A percentile compares a stretch with the other conserved stretches of the same genome.
Conservation (phyloP, 2,888 invertebrate genomes). For the Sinopyrophorus schimmeli region DNA sequence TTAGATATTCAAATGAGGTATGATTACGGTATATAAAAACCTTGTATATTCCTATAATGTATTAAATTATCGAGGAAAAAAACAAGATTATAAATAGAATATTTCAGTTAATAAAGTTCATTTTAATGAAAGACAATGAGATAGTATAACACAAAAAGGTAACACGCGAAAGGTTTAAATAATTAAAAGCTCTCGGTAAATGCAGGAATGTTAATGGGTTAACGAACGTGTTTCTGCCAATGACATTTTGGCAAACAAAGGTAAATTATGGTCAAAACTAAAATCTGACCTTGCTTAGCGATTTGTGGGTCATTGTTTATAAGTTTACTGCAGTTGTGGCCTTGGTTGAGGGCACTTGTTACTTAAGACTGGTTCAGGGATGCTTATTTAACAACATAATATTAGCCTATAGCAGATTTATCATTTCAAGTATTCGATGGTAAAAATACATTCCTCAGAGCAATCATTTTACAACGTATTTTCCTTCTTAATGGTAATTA, state of each 20-base stretch:
- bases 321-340: conserved; percentile 33
- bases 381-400: conserved; percentile 14
- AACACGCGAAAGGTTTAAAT: not conserved
- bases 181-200: not conserved
- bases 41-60: not conserved
- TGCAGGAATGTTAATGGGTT: conserved; percentile 1
- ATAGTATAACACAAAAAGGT: too few species aligned
- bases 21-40: conserved; percentile 1
- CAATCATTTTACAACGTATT: too few species aligned
- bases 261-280: conserved; percentile 9
- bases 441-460: too few species aligned
- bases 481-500: too few species aligned
- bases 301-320: conserved; percentile 18
- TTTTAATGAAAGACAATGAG: too few species aligned
- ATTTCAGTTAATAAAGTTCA: too few species aligned
- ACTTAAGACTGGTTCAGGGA: conserved; percentile 31
- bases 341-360: conserved; percentile 43
- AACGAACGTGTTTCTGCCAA: conserved; percentile 1
- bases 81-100: too few species aligned
- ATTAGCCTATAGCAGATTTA: too few species aligned
- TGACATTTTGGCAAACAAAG: conserved; percentile 3
- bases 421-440: too few species aligned
- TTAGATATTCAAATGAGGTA: conserved; percentile 13
- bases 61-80: too few species aligned
- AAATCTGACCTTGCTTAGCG: conserved; percentile 12